These are phyloP conservation scores for Anthoscopus minutus DNA, from an alignment of 2,113 vertebrate species.

Conservation along the genomic window DNA sequence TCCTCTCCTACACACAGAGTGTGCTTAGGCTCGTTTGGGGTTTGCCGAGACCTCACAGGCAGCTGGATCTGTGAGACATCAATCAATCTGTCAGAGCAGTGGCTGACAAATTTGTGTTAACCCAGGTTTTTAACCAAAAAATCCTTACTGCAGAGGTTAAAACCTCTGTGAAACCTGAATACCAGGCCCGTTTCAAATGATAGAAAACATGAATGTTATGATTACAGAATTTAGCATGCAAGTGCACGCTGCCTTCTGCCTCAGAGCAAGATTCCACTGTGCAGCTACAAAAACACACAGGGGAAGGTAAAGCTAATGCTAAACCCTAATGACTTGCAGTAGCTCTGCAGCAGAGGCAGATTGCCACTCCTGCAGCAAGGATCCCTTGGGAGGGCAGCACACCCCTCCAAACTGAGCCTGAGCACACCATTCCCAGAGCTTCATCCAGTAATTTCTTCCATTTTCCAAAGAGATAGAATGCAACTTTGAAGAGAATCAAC, in stretches of 20 bases:
- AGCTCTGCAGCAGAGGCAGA: background rate
- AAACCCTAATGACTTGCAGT: background rate
- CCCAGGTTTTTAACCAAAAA: background rate
- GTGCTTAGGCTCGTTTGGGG: conserved; percentile 1
- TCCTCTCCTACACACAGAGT: conserved; percentile 14
- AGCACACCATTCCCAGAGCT: background rate
- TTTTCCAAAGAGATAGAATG: background rate
- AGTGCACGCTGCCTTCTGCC: background rate
- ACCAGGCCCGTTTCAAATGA: background rate
- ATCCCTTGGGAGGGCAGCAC: background rate
- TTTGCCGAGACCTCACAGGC: conserved; percentile 59
- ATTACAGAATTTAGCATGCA: background rate
- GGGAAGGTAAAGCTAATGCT: background rate
- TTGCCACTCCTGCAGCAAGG: background rate
- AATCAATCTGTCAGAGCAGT: background rate
- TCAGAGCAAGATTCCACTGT: background rate
- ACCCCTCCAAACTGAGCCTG: background rate
- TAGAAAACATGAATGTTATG: background rate
- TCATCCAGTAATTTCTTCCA: background rate
- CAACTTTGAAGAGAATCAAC: background rate
- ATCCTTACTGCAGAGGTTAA: background rate
- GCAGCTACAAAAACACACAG: background rate
- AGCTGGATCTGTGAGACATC: background rate
- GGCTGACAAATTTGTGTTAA: background rate
- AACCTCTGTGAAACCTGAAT: background rate